phyloP scores from a whole-genome alignment of 2,888 invertebrate genomes.

The Meliscaeva auricollis region DNA sequence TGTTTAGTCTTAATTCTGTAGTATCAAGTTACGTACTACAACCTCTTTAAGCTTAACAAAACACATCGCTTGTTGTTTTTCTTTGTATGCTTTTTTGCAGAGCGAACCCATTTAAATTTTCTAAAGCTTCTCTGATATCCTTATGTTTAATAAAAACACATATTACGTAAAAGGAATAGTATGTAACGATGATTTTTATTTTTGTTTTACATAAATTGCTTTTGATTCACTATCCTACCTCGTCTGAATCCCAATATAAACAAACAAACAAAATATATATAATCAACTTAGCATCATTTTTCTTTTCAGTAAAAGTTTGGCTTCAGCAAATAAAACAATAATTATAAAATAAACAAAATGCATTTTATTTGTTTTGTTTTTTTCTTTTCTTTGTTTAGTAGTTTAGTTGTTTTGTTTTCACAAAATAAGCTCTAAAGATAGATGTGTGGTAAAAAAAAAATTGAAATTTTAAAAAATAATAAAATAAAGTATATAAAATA shows the following conservation, averaged over 20 bases:
- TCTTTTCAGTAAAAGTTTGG: not conserved
- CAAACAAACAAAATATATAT: no score
- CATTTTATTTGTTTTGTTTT: slow-evolving; percentile 68
- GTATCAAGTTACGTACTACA: no score
- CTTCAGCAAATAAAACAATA: slow-evolving; percentile 40
- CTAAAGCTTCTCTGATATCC: no score
- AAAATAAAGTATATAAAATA: slow-evolving; percentile 49
- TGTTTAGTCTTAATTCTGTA: no score
- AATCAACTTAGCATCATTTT: not conserved
- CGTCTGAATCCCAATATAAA: no score
- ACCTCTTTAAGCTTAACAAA: no score
- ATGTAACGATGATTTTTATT: not conserved
- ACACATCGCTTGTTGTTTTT: no score
- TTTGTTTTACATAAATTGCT: not conserved
- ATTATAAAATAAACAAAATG: slow-evolving; percentile 65
- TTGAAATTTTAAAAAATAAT: slow-evolving; percentile 33
- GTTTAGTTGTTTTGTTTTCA: slow-evolving; percentile 61
- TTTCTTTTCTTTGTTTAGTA: slow-evolving; percentile 30
- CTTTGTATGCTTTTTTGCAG: no score
- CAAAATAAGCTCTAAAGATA: slow-evolving; percentile 62
- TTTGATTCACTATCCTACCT: not conserved
- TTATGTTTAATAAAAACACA: not conserved
- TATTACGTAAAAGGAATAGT: no score
- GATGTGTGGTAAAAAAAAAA: slow-evolving; percentile 42
- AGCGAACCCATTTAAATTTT: no score